These are phyloP conservation scores for Caenorhabditis imperialis DNA, from an alignment of 2,888 invertebrate genomes.

Conservation along the genomic window DNA sequence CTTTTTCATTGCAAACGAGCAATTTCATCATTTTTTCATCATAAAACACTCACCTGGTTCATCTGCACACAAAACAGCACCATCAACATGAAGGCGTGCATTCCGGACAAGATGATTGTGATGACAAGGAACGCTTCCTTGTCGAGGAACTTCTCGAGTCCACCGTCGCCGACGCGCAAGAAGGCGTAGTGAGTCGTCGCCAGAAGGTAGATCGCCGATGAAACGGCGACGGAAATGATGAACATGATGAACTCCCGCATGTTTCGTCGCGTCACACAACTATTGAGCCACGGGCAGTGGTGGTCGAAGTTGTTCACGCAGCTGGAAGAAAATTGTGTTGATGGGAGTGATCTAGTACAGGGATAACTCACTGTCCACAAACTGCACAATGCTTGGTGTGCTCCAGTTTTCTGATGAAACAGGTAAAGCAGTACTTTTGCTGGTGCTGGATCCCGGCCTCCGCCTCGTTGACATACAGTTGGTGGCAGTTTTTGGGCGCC, in stretches of 20 bases:
- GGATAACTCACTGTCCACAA: slow-evolving; percentile 60
- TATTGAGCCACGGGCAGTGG: slow-evolving; percentile 69
- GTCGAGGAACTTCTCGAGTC: slow-evolving; percentile 53
- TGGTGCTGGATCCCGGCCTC: slow-evolving; percentile 53
- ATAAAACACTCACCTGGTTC: slow-evolving; percentile 41
- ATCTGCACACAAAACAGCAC: slow-evolving; percentile 59
- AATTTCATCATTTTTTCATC: neutral
- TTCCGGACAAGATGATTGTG: slow-evolving; percentile 53
- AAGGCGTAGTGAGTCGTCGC: slow-evolving; percentile 47
- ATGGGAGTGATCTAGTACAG: neutral
- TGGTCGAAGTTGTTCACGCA: slow-evolving; percentile 68
- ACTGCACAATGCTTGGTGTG: slow-evolving; percentile 66
- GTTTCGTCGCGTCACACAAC: slow-evolving; percentile 63
- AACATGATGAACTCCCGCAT: slow-evolving; percentile 64
- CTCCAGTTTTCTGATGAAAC: slow-evolving; percentile 55
- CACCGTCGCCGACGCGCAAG: slow-evolving; percentile 42
- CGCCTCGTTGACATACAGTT: slow-evolving; percentile 55
- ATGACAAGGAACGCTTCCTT: slow-evolving; percentile 55
- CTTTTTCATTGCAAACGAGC: no score
- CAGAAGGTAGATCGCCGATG: slow-evolving; percentile 49
- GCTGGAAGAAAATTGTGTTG: slow-evolving; percentile 32
- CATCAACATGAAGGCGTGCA: slow-evolving; percentile 60
- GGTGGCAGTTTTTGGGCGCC: slow-evolving; percentile 42
- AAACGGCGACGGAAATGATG: slow-evolving; percentile 57
- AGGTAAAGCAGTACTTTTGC: slow-evolving; percentile 62